Evolutionary conservation across 1,140 invertebrate species (phyloP).

Genomic region (Mactra quadrangularis): DNA sequence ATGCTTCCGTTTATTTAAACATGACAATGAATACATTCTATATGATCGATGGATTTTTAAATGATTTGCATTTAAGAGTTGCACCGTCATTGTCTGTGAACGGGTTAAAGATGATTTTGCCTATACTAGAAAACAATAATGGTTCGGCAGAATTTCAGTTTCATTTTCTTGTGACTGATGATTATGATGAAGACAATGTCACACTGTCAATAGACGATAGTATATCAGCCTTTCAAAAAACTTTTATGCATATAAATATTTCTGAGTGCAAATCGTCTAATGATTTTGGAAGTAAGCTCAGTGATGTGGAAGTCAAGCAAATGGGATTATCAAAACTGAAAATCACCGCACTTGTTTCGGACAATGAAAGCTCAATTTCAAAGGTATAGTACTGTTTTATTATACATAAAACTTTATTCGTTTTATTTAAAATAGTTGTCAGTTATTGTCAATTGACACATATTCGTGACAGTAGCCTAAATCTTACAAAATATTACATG

Average conservation of each 20-base stretch:
- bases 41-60: background rate
- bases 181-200: background rate
- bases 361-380: slow-evolving; percentile 1
- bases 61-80: background rate
- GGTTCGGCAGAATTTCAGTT: background rate
- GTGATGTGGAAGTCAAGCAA: background rate
- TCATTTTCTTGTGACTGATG: background rate
- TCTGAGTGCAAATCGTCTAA: background rate
- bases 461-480: too few relatives aligned
- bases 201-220: background rate
- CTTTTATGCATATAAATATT: background rate
- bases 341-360: background rate
- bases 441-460: too few relatives aligned
- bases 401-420: background rate
- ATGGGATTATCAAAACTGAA: slow-evolving; percentile 3
- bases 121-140: background rate
- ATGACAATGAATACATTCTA: background rate
- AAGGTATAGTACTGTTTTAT: background rate
- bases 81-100: background rate
- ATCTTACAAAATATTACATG: too few relatives aligned
- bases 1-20: background rate
- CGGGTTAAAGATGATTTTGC: background rate
- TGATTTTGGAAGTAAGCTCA: background rate
- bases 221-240: too few relatives aligned
- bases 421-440: too few relatives aligned